These are phyloP conservation scores for Luidia sarsii DNA, from an alignment of 53 echinoderm and acorn worm genomes.

Conservation along the genomic window DNA sequence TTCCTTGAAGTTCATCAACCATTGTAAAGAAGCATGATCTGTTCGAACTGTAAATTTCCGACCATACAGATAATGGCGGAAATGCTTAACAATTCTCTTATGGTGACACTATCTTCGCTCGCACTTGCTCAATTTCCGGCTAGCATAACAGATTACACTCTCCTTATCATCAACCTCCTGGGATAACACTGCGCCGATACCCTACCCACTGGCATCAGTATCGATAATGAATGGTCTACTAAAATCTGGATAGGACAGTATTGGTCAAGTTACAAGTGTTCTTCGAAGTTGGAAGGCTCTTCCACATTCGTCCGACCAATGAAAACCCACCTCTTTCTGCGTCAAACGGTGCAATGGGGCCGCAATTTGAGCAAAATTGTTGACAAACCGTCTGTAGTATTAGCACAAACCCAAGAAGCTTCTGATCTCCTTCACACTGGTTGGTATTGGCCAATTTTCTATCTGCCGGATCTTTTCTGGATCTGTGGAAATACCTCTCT, in stretches of 20 bases:
- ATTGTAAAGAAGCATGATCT: not conserved
- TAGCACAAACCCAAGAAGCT: slow-evolving; percentile 11
- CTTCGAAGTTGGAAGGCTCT: not conserved
- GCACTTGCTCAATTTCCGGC: not conserved
- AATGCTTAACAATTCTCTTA: not conserved
- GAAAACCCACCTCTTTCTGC: not conserved
- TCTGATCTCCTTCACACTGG: slow-evolving; percentile 1
- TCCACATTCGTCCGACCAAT: slow-evolving; percentile 2
- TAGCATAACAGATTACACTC: not conserved
- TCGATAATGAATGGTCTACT: not conserved
- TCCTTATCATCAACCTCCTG: slow-evolving; percentile 30
- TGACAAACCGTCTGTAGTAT: slow-evolving; percentile 14
- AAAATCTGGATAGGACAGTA: slow-evolving; percentile 1
- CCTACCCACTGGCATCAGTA: slow-evolving; percentile 1
- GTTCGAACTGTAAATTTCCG: not conserved
- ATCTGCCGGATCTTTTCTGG: slow-evolving; percentile 41
- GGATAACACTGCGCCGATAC: slow-evolving; percentile 38
- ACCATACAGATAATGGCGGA: slow-evolving; percentile 8
- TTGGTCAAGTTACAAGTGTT: not conserved
- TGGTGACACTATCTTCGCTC: not conserved
- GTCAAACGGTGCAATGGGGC: slow-evolving; percentile 4
- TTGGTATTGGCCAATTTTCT: slow-evolving; percentile 30
- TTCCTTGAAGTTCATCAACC: not conserved
- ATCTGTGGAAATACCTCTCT: slow-evolving; percentile 34
- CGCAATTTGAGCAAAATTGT: slow-evolving; percentile 15